Evolutionary conservation across 2,113 vertebrate genomes (phyloP), one percentile per base, ranked within the genome.

Genomic region (Calypte anna): DNA sequence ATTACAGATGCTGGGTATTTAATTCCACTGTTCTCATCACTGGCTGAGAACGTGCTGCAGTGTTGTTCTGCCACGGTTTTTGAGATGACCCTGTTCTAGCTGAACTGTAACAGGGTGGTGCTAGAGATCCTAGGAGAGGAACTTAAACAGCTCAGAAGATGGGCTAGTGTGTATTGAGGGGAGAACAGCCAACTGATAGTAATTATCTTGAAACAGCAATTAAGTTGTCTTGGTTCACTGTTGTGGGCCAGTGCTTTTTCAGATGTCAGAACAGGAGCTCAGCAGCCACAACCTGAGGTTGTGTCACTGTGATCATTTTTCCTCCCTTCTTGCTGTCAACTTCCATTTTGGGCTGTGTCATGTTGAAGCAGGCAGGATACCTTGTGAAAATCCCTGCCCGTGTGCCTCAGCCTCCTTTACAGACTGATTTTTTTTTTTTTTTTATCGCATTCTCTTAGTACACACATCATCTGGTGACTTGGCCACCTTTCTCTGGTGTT

Each of bases 211-310:
- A 72, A 70, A 44, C 20, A 40, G 48, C 88, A 78, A 54, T 93
- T 90, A 90, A 86, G 86, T 63, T 94, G 83, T 86, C 82, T 53
- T 63, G 80, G 57, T 94, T 93, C 14, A 8, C 33, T 88, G 90
- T 88, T 90, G 68, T 72, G 77, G 88, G 61, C 77, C 84, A 89
- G 28, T 72, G 83, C 57, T 86, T 96, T 83, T 93, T 92, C 53
- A 68, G 68, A 48, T 88, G 64, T 78, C 69, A 51, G 76, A 94
- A 53, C 33, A 72, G 53, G 61, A 94, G 53, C 48, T 63, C 31
- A 19, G 80, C 77, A 88, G 61, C 73, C 23, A 48, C 55, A 90
- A 36, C 43, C 76, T 67, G 72, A 80, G 76, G 63, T 80, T 93
- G 43, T 55, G 84, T 81, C 66, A 30, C 62, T 70, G 51, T 30